Evolutionary conservation across 2,888 invertebrate species (phyloP).

Genomic region (Drosophila birchii): DNA sequence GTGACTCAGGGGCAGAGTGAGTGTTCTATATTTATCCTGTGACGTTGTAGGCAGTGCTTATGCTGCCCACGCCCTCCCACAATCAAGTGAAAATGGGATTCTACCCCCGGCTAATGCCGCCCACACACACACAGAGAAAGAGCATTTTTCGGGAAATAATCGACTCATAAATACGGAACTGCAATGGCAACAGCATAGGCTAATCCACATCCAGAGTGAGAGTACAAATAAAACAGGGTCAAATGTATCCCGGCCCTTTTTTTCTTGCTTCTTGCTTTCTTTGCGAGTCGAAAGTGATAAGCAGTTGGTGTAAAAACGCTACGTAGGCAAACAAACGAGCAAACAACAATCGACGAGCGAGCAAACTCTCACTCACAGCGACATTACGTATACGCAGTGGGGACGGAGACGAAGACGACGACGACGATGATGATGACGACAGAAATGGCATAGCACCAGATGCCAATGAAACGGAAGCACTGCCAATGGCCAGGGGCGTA

Average conservation of each 20-base stretch:
- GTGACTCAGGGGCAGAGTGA: conserved; percentile 20
- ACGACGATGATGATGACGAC: conserved; percentile 39
- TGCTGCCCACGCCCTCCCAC: conserved; percentile 16
- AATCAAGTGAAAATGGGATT: conserved; percentile 26
- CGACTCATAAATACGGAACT: conserved; percentile 64
- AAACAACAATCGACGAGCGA: conserved; percentile 25
- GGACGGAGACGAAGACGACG: not conserved
- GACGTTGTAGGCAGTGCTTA: conserved; percentile 63
- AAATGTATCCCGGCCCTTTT: conserved; percentile 22
- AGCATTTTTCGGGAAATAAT: conserved; percentile 53
- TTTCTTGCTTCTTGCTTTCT: not conserved
- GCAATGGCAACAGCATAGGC: conserved; percentile 52
- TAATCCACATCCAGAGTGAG: conserved; percentile 33
- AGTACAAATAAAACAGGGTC: conserved; percentile 64
- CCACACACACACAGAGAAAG: conserved; percentile 16
- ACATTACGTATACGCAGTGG: conserved; percentile 74
- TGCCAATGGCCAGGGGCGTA: conserved; percentile 52
- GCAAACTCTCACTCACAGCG: conserved; percentile 14
- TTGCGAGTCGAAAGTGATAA: conserved; percentile 32
- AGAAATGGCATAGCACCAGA: conserved; percentile 58
- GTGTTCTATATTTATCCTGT: conserved; percentile 60
- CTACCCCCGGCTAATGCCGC: conserved; percentile 15
- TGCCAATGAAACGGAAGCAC: conserved; percentile 70
- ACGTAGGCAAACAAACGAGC: conserved; percentile 65
- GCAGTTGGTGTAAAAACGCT: conserved; percentile 44